Percentiles rank a stretch among this genome's conserved stretches.
These are phyloP conservation scores for Plecturocebus donacophilus DNA, from an alignment of 2,113 vertebrate genomes.

Conservation along the genomic window DNA sequence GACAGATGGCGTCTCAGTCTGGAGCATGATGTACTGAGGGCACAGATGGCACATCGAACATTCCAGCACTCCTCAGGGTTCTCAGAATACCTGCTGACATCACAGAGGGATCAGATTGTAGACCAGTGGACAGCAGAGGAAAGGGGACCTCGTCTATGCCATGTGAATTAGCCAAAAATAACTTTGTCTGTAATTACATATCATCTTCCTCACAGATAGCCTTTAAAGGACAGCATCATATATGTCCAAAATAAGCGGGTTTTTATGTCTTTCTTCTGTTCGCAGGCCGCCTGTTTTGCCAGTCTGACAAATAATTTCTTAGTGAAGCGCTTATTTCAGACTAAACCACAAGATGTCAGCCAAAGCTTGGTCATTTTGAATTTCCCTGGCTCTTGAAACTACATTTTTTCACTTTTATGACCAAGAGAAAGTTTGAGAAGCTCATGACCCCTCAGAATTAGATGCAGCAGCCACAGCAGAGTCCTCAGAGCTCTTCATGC, in stretches of 20 bases:
- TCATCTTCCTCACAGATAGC: neutral
- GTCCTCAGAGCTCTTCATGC: neutral
- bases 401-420: neutral
- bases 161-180: neutral
- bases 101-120: neutral
- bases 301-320: neutral
- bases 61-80: neutral
- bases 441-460: neutral
- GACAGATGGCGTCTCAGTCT: too few species aligned
- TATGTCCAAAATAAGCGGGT: neutral
- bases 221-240: neutral
- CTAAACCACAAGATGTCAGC: conserved; percentile 81
- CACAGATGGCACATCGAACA: neutral
- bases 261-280: neutral
- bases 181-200: neutral
- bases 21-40: neutral
- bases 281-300: neutral
- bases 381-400: neutral
- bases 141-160: neutral
- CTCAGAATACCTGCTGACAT: neutral
- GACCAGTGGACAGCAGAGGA: neutral
- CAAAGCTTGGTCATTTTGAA: conserved; percentile 20
- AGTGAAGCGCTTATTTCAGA: neutral
- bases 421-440: neutral
- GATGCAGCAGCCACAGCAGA: neutral